These are phyloP conservation scores for Apis laboriosa DNA, from an alignment of 1,140 invertebrate genomes.

Conservation along the genomic window DNA sequence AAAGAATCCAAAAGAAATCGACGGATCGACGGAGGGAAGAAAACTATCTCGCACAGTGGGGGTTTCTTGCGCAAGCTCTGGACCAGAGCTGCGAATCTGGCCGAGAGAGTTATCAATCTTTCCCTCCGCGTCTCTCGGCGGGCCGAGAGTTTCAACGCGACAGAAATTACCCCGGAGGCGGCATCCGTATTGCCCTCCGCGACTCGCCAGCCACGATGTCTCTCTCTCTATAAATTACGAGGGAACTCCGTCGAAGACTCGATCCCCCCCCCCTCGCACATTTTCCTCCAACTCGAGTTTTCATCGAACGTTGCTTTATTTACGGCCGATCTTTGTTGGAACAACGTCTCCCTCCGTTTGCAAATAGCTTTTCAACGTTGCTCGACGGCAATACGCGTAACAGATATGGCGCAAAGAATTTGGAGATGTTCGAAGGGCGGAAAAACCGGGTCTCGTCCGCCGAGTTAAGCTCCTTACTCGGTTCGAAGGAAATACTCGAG, in stretches of 20 bases:
- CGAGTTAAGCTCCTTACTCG: constrained; percentile 47
- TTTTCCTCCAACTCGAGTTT: background rate
- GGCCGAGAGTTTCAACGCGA: constrained; percentile 26
- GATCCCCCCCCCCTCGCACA: background rate
- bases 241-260: background rate
- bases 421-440: background rate
- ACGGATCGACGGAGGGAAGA: no score
- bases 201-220: constrained; percentile 23
- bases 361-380: background rate
- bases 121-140: no score
- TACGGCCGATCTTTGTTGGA: background rate
- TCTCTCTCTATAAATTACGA: constrained; percentile 4
- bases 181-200: constrained; percentile 2
- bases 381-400: no score
- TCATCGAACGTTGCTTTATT: constrained; percentile 1
- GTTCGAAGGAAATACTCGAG: constrained; percentile 34
- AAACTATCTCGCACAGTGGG: no score
- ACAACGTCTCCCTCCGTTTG: background rate
- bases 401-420: constrained; percentile 3
- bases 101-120: constrained; percentile 43
- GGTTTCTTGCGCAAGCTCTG: no score
- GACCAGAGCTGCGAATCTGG: constrained; percentile 1
- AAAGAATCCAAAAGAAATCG: no score
- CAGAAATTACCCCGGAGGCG: constrained; percentile 32
- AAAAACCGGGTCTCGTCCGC: constrained; percentile 31